These are phyloP conservation scores for Agapornis roseicollis DNA, from an alignment of 2,113 vertebrate species.

Conservation along the genomic window DNA sequence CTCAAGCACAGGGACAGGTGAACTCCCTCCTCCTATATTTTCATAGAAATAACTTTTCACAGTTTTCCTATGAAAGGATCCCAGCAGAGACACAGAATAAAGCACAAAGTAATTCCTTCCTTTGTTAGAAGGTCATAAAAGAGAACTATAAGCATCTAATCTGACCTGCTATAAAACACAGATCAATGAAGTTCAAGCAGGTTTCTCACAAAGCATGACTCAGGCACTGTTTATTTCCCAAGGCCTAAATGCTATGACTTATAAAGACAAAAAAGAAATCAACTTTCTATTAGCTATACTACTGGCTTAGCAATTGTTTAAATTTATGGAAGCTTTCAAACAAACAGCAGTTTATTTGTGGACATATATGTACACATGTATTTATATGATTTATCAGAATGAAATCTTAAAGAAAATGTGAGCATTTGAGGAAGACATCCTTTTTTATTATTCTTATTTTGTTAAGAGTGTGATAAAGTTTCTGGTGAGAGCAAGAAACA, in stretches of 20 bases:
- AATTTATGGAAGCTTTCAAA: neutral
- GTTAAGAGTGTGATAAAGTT: neutral
- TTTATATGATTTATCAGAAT: neutral
- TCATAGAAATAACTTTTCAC: neutral
- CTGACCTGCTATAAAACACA: neutral
- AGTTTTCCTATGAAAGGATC: neutral
- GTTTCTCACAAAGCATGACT: neutral
- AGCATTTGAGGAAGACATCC: neutral
- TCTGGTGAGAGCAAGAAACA: neutral
- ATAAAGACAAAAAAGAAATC: neutral
- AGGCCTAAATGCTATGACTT: neutral
- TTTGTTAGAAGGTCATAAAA: neutral
- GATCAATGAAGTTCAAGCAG: neutral
- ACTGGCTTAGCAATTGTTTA: neutral
- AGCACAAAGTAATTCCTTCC: neutral
- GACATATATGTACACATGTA: neutral
- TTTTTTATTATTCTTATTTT: neutral
- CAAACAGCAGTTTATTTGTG: neutral
- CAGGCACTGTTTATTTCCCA: neutral
- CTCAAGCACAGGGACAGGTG: neutral
- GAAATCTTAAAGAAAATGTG: neutral
- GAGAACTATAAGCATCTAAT: neutral
- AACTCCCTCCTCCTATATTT: neutral
- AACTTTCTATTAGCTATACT: neutral
- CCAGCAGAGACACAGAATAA: neutral